Base-by-base conservation (phyloP, 1,140 invertebrate genomes). In the Paracyclopina nana region DNA sequence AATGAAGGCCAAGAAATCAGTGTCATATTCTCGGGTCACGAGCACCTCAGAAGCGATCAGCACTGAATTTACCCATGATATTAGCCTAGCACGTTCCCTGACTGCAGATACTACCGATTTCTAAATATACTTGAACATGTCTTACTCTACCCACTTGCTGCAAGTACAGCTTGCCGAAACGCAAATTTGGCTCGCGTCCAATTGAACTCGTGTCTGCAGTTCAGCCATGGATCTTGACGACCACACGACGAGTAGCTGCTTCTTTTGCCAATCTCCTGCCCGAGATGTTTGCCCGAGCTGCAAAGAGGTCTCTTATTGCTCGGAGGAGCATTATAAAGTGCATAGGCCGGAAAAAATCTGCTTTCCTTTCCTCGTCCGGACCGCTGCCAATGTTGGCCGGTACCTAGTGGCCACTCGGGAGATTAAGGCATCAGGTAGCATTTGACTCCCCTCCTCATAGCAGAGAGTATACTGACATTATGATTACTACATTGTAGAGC, bases 331-430 rank as follows among this genome's bases (percentile, higher is more conserved):
- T 38, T 16, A 38, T 16, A 38, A 5, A 4, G 3, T 38, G 14
- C 34, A 38, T 9, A 38, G 34, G 8, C 34, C 34, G 2, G 34
- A 38, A 38, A 38, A 38, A 9, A 16, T 48, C 9, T 48, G 45
- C 27, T 48, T 48, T 29, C 45, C 45, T 4, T 48, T 48, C 25
- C 27, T 28, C 27, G 30, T 48, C 3, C 4, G 14, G 8, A 24
- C 27, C 14, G 20, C 16, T 8, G 4, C 20, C 5, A 18, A 40
- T 40, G 22, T 28, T 28, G 45, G 45, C 25, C 45, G 45, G 25
- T 6, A 28, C 12, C 27, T 48, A 28, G 45, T 48, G 22, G 45
- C 45, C 25, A 48, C 25, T 25, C 3, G 45, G 28, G 45, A 48
- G 6, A 48, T 48, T 48, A 16, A 48, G 28, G 24, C 45, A 14